Conservation (phyloP, 2,113 vertebrate species). For the Pluvianellus socialis region DNA sequence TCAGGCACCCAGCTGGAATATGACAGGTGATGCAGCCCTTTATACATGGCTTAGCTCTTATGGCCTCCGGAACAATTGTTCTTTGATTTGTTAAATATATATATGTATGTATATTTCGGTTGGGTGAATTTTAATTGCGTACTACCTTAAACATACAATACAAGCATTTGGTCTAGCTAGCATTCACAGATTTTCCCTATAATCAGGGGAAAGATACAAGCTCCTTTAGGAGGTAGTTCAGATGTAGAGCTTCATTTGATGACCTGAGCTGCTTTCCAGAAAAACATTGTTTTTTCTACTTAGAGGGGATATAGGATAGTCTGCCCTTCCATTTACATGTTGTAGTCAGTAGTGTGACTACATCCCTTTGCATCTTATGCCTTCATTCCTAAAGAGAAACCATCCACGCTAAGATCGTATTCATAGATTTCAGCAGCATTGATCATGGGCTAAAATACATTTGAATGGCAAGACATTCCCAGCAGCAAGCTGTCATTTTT, state of each 20-base stretch:
- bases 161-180: neutral
- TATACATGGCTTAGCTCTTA: neutral
- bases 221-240: neutral
- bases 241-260: neutral
- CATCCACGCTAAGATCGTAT: rapidly evolving
- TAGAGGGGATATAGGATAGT: neutral
- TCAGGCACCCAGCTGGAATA: neutral
- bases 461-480: neutral
- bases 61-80: neutral
- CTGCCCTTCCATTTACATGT: neutral
- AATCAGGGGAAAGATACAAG: neutral
- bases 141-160: neutral
- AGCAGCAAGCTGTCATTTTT: neutral
- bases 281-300: neutral
- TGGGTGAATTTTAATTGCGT: neutral
- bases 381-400: neutral
- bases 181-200: neutral
- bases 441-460: neutral
- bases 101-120: neutral
- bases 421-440: neutral
- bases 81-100: neutral
- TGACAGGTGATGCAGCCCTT: neutral
- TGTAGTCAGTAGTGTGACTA: neutral
- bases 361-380: neutral
- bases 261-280: neutral